Percentiles rank a stretch among this genome's conserved stretches.
phyloP scores from a whole-genome alignment of 2,888 invertebrate species.

The Caenorhabditis sp. region DNA sequence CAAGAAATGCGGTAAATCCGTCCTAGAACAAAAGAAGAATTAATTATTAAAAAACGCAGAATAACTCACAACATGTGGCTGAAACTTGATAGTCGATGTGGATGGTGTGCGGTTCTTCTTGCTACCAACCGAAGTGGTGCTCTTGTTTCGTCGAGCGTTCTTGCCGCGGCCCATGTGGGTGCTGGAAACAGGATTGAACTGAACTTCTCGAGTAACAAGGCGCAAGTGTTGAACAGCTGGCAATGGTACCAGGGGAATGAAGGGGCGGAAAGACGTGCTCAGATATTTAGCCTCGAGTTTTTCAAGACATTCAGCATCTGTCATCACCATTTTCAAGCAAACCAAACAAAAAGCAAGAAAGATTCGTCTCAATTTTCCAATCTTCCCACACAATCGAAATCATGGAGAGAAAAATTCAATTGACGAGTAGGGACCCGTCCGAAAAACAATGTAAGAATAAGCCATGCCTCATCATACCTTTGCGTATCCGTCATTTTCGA shows the following conservation, averaged over 20 bases:
- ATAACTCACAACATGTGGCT: constrained; percentile 36
- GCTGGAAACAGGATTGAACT: constrained; percentile 17
- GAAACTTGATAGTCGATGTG: constrained; percentile 41
- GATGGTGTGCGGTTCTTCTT: constrained; percentile 34
- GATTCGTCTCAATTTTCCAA: constrained; percentile 18
- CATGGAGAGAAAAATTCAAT: constrained; percentile 15
- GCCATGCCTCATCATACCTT: constrained; percentile 33
- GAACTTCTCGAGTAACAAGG: background rate
- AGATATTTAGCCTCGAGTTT: background rate
- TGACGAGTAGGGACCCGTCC: background rate
- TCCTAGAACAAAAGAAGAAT: constrained; percentile 39
- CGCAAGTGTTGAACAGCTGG: background rate
- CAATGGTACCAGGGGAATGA: background rate
- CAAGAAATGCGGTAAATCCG: constrained; percentile 47
- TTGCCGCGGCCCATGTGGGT: constrained; percentile 52
- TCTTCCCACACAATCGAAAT: constrained; percentile 34
- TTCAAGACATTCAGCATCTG: constrained; percentile 12
- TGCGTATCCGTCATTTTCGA: constrained; percentile 49
- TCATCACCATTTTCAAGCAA: background rate
- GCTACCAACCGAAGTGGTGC: constrained; percentile 48
- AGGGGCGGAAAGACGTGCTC: background rate
- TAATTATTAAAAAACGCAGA: background rate
- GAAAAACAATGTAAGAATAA: constrained; percentile 17
- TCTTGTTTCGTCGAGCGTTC: constrained; percentile 43
- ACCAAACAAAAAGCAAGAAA: background rate